phyloP scores from a whole-genome alignment of 2,113 vertebrate species.

The Phrynosoma blainvillii region DNA sequence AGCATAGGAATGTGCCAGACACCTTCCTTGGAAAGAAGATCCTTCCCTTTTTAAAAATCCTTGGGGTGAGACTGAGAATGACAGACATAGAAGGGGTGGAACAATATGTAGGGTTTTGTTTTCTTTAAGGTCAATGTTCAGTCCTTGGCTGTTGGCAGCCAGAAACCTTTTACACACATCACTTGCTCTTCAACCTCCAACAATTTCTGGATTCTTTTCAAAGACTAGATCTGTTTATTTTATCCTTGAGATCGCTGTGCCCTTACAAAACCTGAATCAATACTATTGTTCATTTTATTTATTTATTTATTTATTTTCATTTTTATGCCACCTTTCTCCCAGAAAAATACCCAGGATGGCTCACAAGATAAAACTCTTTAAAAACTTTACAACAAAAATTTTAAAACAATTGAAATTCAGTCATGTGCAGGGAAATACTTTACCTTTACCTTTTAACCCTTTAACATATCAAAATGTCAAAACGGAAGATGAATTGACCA shows the following conservation, averaged over 20 bases:
- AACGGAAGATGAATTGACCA: neutral
- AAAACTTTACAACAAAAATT: too few species aligned
- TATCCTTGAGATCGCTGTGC: neutral
- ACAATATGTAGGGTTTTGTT: neutral
- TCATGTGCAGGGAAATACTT: too few species aligned
- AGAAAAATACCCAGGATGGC: too few species aligned
- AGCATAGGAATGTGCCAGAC: rapidly evolving
- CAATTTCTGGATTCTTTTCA: neutral
- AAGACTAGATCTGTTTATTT: constrained; percentile 2
- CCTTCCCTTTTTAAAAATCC: constrained; percentile 4
- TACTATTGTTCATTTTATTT: neutral
- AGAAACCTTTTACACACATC: constrained; percentile 4
- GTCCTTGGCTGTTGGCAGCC: constrained; percentile 39
- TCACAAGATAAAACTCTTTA: too few species aligned
- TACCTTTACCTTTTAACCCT: neutral
- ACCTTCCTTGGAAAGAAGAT: neutral
- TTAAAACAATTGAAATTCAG: too few species aligned
- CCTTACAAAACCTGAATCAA: neutral
- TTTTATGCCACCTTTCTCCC: too few species aligned
- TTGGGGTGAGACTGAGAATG: neutral
- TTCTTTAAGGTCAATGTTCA: constrained; percentile 1
- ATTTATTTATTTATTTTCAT: too few species aligned
- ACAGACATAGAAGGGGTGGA: constrained; percentile 32
- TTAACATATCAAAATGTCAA: neutral
- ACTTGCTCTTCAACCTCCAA: neutral